A percentile compares a stretch with the other conserved stretches of the same genome.
Evolutionary conservation across 2,797 vertebrate species (phyloP).

Genomic region (Thaleichthys pacificus): DNA sequence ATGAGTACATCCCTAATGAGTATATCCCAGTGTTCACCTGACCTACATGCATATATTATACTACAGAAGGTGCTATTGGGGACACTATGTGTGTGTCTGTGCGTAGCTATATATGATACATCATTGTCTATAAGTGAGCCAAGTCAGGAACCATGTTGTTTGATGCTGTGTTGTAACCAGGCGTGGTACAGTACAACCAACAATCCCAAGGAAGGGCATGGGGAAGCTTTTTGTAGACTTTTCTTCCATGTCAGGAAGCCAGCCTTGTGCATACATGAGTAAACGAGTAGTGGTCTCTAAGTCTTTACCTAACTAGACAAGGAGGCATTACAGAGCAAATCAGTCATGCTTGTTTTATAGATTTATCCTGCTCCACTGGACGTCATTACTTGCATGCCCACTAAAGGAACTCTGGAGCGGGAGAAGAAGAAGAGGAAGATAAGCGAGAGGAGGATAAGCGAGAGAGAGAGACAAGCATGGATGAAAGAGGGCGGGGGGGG

Average conservation of each 20-base stretch:
- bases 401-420: neutral
- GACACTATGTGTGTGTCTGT: neutral
- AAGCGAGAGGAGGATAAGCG: neutral
- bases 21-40: neutral
- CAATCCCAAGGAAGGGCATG: too few species aligned
- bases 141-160: too few species aligned
- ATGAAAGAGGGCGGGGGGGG: neutral
- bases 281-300: neutral
- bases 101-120: neutral
- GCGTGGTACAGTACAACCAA: too few species aligned
- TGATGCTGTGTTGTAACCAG: too few species aligned
- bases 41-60: conserved; percentile 12
- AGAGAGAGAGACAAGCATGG: neutral
- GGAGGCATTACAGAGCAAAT: neutral
- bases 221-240: too few species aligned
- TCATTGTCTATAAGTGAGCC: too few species aligned
- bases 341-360: neutral
- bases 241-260: too few species aligned
- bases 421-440: neutral
- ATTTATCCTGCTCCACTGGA: neutral
- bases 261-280: neutral
- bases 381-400: neutral
- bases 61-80: conserved; percentile 1
- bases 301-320: neutral
- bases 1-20: neutral